phyloP scores from a whole-genome alignment of 2,797 vertebrate genomes.

The Phaenicophaeus curvirostris region DNA sequence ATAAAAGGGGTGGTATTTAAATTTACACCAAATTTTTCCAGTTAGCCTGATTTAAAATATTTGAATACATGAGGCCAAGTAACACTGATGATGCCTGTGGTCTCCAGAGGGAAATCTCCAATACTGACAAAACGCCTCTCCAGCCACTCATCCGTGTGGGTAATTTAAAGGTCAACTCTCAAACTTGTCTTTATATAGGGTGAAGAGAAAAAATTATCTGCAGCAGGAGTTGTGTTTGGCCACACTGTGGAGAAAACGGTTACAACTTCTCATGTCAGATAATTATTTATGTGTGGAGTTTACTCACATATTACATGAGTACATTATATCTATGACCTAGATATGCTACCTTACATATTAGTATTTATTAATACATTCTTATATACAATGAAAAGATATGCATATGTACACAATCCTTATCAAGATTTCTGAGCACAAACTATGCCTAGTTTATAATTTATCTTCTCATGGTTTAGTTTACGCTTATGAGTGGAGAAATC shows the following conservation, averaged over 20 bases:
- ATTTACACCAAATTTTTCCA: not conserved
- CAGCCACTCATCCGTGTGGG: not conserved
- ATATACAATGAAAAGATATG: not conserved
- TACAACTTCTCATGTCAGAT: not conserved
- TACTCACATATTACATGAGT: not conserved
- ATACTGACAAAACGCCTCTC: not conserved
- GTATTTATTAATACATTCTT: not conserved
- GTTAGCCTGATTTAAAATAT: not conserved
- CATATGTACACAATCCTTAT: not conserved
- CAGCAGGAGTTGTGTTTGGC: not conserved
- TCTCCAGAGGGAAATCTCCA: not conserved
- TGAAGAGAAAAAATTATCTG: conserved; percentile 1
- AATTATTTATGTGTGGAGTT: not conserved
- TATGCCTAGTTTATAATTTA: not conserved
- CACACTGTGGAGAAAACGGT: not conserved
- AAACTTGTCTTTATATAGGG: not conserved
- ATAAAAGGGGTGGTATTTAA: not conserved
- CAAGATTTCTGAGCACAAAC: not conserved
- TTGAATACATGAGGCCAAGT: not conserved
- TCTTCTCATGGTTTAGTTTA: not conserved
- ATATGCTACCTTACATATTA: not conserved
- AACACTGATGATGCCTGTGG: not conserved
- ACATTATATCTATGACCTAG: not conserved
- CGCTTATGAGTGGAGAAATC: not conserved
- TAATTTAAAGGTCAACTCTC: conserved; percentile 25